phyloP scores from a whole-genome alignment of 1,140 invertebrate genomes.

The Mesaphorura yosii region DNA sequence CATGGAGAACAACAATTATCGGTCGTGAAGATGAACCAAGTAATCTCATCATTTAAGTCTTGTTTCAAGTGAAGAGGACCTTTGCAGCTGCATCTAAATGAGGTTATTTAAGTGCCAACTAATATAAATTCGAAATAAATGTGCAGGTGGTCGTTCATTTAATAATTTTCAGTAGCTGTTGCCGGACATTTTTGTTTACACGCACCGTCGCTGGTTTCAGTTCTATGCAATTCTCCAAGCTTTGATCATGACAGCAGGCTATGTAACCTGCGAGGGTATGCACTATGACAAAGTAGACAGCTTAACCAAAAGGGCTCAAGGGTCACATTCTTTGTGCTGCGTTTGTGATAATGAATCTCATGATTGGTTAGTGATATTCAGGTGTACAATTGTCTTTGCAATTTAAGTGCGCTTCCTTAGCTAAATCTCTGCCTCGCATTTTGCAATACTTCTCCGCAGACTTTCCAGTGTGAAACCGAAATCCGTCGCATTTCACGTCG shows the following conservation, averaged over 20 bases:
- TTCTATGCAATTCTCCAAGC: slow-evolving; percentile 14
- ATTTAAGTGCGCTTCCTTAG: not conserved
- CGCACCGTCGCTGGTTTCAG: too few relatives aligned
- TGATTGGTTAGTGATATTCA: slow-evolving; percentile 10
- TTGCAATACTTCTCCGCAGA: slow-evolving; percentile 1
- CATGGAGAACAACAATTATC: slow-evolving; percentile 18
- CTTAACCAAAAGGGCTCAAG: not conserved
- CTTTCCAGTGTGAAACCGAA: slow-evolving; percentile 6
- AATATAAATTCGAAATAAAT: too few relatives aligned
- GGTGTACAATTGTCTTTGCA: not conserved
- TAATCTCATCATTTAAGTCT: slow-evolving; percentile 3
- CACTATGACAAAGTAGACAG: slow-evolving; percentile 8
- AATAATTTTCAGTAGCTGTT: too few relatives aligned
- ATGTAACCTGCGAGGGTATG: slow-evolving; percentile 15
- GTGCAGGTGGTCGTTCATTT: too few relatives aligned
- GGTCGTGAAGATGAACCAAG: slow-evolving; percentile 3
- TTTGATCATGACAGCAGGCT: slow-evolving; percentile 20
- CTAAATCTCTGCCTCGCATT: not conserved
- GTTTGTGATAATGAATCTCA: slow-evolving; percentile 11
- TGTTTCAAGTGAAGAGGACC: too few relatives aligned
- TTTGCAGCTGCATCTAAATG: too few relatives aligned
- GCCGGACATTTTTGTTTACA: too few relatives aligned
- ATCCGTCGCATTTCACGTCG: slow-evolving; percentile 5
- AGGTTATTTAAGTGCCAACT: too few relatives aligned
- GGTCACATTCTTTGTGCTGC: slow-evolving; percentile 12